Evolutionary conservation across 2,888 invertebrate species (phyloP).

Genomic region (Leptopterna dolabrata): DNA sequence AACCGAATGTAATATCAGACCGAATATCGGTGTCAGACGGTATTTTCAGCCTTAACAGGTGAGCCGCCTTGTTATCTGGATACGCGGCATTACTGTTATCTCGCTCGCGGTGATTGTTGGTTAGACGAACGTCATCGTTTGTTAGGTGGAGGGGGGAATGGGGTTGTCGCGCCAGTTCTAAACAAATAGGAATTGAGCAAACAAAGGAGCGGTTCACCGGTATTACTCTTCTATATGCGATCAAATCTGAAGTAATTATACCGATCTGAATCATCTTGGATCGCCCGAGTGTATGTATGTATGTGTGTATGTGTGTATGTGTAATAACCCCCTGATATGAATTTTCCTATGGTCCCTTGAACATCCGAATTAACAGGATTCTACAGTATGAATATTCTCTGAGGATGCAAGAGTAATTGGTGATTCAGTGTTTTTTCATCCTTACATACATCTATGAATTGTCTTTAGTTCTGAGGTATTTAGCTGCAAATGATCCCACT

Average conservation of each 20-base stretch:
- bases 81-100: constrained; percentile 1
- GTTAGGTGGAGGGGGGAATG: not conserved
- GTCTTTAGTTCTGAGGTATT: too few relatives aligned
- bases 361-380: too few relatives aligned
- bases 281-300: not conserved
- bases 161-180: constrained; percentile 19
- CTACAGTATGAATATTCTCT: too few relatives aligned
- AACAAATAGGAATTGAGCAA: constrained; percentile 19
- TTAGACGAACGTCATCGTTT: not conserved
- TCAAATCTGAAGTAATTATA: not conserved
- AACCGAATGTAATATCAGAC: too few relatives aligned
- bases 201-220: constrained; percentile 17
- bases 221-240: constrained; percentile 7
- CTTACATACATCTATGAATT: too few relatives aligned
- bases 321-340: too few relatives aligned
- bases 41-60: not conserved
- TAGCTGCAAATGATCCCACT: too few relatives aligned
- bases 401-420: too few relatives aligned
- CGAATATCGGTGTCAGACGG: not conserved
- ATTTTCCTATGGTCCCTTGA: too few relatives aligned
- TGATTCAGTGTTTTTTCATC: too few relatives aligned
- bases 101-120: not conserved
- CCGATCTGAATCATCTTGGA: not conserved
- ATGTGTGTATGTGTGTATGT: too few relatives aligned
- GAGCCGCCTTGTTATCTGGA: not conserved